These are phyloP conservation scores for Promerops cafer DNA, from an alignment of 2,113 vertebrate species.

Conservation along the genomic window DNA sequence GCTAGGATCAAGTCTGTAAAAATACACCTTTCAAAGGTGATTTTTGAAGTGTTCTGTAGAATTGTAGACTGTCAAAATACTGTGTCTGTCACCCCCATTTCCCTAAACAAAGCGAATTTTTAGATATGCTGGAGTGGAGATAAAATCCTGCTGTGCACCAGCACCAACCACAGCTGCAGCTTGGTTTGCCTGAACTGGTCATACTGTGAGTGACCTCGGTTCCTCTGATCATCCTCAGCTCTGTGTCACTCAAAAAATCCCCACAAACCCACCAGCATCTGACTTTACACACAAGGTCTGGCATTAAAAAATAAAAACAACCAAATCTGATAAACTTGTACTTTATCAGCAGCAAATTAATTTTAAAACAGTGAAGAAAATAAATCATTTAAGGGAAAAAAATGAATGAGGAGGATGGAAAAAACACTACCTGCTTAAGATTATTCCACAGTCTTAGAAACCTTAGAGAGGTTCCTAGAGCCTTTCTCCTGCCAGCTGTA, in stretches of 20 bases:
- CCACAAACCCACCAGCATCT: neutral
- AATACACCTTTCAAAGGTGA: neutral
- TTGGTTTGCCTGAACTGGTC: neutral
- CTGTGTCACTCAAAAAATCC: neutral
- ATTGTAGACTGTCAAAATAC: neutral
- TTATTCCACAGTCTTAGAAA: neutral
- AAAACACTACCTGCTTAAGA: neutral
- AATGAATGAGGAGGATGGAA: neutral
- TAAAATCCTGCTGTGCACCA: neutral
- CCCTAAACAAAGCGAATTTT: neutral
- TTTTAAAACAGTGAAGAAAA: neutral
- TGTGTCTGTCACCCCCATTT: neutral
- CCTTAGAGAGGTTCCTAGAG: neutral
- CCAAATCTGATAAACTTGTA: neutral
- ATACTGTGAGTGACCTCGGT: rapidly evolving
- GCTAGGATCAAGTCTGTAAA: neutral
- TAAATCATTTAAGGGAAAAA: neutral
- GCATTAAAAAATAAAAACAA: neutral
- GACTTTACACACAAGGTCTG: neutral
- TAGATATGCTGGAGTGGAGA: neutral
- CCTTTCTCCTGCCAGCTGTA: neutral
- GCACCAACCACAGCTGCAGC: neutral
- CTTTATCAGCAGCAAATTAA: neutral
- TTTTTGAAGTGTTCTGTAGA: neutral
- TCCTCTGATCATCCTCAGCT: neutral